A percentile compares a stretch with the other conserved stretches of the same genome.
These are phyloP conservation scores for Serranus cabrilla DNA, from an alignment of 2,797 vertebrate genomes.

Conservation along the genomic window DNA sequence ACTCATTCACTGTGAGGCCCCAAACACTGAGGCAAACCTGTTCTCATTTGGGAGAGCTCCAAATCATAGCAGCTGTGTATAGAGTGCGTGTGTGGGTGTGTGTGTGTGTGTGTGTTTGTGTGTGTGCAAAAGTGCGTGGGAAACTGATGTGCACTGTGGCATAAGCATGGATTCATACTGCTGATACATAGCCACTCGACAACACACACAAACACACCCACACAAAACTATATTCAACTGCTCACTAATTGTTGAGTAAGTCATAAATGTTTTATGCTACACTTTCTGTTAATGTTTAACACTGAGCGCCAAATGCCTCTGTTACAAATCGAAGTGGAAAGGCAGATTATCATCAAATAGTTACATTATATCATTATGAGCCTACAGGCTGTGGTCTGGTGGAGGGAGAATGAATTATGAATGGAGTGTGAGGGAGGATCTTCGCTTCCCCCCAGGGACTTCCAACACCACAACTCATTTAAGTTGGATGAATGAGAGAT, in stretches of 20 bases:
- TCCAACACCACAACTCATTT: constrained; percentile 84
- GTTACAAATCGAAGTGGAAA: constrained; percentile 83
- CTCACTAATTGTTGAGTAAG: constrained; percentile 74
- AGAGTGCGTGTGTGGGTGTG: constrained; percentile 39
- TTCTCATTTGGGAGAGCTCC: constrained; percentile 76
- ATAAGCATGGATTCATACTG: constrained; percentile 41
- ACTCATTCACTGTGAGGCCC: constrained; percentile 65
- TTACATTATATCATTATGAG: constrained; percentile 85
- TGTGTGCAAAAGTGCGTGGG: constrained; percentile 15
- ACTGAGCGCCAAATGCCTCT: constrained; percentile 71
- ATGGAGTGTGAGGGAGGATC: constrained; percentile 83
- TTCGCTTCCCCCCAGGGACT: constrained; percentile 70
- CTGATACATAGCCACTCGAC: constrained; percentile 24
- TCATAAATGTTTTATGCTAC: constrained; percentile 79
- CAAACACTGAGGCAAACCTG: constrained; percentile 72
- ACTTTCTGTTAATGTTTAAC: constrained; percentile 82
- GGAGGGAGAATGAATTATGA: constrained; percentile 86
- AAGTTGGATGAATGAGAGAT: constrained; percentile 81
- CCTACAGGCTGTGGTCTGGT: constrained; percentile 82
- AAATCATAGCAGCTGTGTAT: constrained; percentile 77
- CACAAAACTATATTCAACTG: constrained; percentile 52
- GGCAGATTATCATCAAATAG: constrained; percentile 84
- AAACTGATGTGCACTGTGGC: constrained; percentile 34
- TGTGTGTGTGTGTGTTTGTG: constrained; percentile 8
- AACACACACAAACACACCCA: constrained; percentile 41